Percentiles rank a stretch among this genome's conserved stretches.
These are phyloP conservation scores for Zapus hudsonius DNA, from an alignment of 2,113 vertebrate species.

Conservation along the genomic window DNA sequence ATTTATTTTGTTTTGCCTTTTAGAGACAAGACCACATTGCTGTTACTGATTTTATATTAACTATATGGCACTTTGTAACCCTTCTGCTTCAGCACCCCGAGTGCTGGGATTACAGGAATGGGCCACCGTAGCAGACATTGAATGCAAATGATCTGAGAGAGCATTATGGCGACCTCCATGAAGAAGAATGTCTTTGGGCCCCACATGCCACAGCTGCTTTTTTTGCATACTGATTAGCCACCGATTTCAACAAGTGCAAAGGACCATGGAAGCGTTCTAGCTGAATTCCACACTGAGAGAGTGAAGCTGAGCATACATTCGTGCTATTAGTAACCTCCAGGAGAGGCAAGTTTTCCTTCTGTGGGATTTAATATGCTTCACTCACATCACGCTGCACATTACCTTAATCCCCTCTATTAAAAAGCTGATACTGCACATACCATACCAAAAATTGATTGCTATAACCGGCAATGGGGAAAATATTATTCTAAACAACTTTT, in stretches of 20 bases:
- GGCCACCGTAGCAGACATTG: neutral
- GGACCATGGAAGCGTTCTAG: neutral
- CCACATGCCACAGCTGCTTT: neutral
- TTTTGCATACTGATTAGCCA: neutral
- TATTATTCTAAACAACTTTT: neutral
- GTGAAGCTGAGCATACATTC: neutral
- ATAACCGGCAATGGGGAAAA: neutral
- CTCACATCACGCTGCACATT: neutral
- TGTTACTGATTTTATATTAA: neutral
- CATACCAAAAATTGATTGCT: neutral
- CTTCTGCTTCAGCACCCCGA: neutral
- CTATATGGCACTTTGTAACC: neutral
- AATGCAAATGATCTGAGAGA: neutral
- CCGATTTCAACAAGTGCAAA: neutral
- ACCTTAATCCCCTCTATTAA: neutral
- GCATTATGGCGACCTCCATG: fast-evolving
- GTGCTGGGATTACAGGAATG: neutral
- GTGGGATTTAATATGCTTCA: neutral
- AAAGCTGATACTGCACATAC: neutral
- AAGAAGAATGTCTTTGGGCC: neutral
- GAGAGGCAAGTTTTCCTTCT: neutral
- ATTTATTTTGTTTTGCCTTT: neutral
- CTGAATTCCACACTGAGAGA: neutral
- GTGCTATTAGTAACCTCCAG: neutral
- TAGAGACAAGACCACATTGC: neutral